These are phyloP conservation scores for Cephus sareptanus DNA, from an alignment of 2,888 invertebrate species.

Conservation along the genomic window DNA sequence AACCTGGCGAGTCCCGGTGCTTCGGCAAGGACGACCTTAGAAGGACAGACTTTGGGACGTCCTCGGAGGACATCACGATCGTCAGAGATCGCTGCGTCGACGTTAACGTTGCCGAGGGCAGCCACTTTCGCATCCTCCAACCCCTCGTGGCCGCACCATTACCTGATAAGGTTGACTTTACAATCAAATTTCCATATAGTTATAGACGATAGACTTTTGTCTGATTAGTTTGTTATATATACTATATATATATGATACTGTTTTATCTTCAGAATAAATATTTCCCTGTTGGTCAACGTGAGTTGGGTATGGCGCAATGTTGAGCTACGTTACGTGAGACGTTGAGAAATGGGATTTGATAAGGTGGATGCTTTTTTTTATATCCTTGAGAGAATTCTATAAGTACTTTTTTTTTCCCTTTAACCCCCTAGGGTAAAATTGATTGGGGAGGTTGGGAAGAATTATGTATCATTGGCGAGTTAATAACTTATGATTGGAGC, in stretches of 20 bases:
- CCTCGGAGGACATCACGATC: background rate
- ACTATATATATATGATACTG: background rate
- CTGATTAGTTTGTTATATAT: background rate
- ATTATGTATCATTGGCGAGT: background rate
- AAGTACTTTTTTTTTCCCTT: background rate
- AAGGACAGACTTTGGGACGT: background rate
- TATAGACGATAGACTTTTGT: background rate
- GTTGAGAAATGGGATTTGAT: background rate
- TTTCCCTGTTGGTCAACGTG: background rate
- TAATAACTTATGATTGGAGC: background rate
- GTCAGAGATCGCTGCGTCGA: background rate
- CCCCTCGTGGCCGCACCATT: constrained; percentile 62
- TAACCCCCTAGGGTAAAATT: background rate
- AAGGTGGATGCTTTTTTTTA: background rate
- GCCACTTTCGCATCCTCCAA: constrained; percentile 58
- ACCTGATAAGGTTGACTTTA: constrained; percentile 58
- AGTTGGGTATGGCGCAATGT: background rate
- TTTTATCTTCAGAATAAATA: background rate
- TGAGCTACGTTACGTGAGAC: background rate
- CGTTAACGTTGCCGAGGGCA: constrained; percentile 24
- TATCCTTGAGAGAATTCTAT: background rate
- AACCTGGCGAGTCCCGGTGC: constrained; percentile 46
- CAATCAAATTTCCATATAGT: constrained; percentile 29
- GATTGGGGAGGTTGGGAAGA: background rate
- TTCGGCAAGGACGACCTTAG: constrained; percentile 30